Base-by-base conservation (phyloP, 2,888 invertebrate species). In the Tupiocoris notatus region DNA sequence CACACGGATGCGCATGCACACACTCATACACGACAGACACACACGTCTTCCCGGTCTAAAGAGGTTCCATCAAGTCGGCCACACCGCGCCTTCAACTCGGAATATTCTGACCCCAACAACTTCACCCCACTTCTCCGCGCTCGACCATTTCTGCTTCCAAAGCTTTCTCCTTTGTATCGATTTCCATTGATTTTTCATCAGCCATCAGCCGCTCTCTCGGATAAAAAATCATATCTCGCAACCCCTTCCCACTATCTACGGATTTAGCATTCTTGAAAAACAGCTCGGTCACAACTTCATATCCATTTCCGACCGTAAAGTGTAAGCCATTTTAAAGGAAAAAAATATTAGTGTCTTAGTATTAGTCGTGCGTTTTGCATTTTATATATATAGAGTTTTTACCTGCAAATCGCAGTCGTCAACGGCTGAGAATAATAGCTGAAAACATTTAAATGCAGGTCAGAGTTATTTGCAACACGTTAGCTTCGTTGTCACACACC, bases 141-240 rank as follows among this genome's bases (percentile, higher is more conserved):
- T n/a, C n/a, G n/a, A n/a, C n/a, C n/a, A n/a, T n/a, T n/a, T n/a
- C n/a, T n/a, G n/a, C n/a, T n/a, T n/a, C n/a, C n/a, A n/a, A n/a
- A n/a, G n/a, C n/a, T n/a, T n/a, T n/a, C n/a, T n/a, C 39, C 39
- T 39, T 39, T 56, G 54, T 67, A 67, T 67, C 56, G 67, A 67
- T 67, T 56, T 22, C 57, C 20, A 67, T 67, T 21, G 67, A 67
- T 67, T 67, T 67, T 67, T 67, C 67, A 67, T 54, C 57, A 67
- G 17, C 57, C 57, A 56, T 56, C 22, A 56, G 54, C 20, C 54
- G 18, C 20, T 12, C 39, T n/a, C n/a, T n/a, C n/a, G 39, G 39
- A 39, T 67, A 20, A 67, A 67, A 54, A 67, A 67, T 67, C 56
- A 67, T 67, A 56, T 6, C 23, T 67, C 54, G 57, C 54, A 22